Conservation (phyloP, 2,888 invertebrate genomes). For the Cataglyphis altisquamis region DNA sequence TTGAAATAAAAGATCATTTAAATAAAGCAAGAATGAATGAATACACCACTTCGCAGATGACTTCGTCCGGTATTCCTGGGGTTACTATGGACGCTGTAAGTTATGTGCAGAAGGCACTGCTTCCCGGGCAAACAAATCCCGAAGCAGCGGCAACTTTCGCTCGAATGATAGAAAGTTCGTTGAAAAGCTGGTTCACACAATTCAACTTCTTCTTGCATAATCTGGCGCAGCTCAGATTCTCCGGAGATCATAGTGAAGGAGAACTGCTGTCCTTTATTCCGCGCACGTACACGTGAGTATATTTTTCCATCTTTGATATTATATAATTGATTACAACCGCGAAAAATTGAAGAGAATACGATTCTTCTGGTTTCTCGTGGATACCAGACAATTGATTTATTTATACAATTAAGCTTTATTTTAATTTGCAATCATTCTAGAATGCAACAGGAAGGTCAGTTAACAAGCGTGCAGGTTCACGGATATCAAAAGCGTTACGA, state of each 20-base stretch:
- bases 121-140: constrained; percentile 96
- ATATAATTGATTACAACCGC: not conserved
- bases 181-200: constrained; percentile 97
- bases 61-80: constrained; percentile 95
- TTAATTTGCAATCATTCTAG: constrained; percentile 86
- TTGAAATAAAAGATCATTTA: constrained; percentile 76
- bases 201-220: constrained; percentile 99
- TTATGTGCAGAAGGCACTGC: constrained; percentile 96
- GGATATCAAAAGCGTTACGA: constrained; percentile 98
- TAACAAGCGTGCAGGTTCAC: constrained; percentile 94
- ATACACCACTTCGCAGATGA: constrained; percentile 90
- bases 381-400: not conserved
- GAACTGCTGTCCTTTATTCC: constrained; percentile 97
- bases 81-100: constrained; percentile 96
- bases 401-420: not conserved
- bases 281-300: constrained; percentile 95
- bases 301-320: constrained; percentile 37
- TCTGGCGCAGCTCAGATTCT: constrained; percentile 96
- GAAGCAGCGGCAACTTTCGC: constrained; percentile 99
- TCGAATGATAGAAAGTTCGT: constrained; percentile 97
- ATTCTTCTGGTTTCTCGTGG: not conserved
- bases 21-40: constrained; percentile 79
- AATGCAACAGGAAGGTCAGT: constrained; percentile 95
- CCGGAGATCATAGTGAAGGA: constrained; percentile 94
- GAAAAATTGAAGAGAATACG: not conserved